Percentiles rank a stretch among this genome's conserved stretches.
phyloP scores from a whole-genome alignment of 2,797 vertebrate species.

The Lithobates pipiens region DNA sequence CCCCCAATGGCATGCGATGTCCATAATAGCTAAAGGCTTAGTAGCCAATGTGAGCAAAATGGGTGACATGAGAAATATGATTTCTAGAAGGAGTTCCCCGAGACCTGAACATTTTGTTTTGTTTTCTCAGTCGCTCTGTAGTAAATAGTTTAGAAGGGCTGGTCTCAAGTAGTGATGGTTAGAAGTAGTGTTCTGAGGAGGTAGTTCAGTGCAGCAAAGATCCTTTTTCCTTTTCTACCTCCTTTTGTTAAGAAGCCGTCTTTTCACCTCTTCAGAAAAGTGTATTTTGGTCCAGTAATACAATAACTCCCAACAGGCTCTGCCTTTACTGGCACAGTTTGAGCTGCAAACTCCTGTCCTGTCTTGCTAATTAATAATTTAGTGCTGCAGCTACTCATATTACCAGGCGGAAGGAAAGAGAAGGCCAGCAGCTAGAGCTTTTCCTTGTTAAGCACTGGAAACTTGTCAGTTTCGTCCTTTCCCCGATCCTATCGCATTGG shows the following conservation, averaged over 20 bases:
- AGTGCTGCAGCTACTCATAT: constrained; percentile 40
- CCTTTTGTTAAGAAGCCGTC: neutral
- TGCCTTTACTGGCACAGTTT: constrained; percentile 52
- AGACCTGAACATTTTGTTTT: neutral
- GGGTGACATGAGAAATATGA: too few relatives aligned
- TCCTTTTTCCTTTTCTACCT: neutral
- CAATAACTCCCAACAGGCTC: constrained; percentile 38
- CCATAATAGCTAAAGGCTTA: too few relatives aligned
- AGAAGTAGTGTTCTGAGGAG: neutral
- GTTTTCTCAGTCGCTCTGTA: neutral
- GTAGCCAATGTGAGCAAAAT: too few relatives aligned
- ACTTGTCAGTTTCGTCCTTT: constrained; percentile 18
- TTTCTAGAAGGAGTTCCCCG: neutral
- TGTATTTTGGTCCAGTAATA: constrained; percentile 54
- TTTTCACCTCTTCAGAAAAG: constrained; percentile 39
- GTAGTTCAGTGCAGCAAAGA: neutral
- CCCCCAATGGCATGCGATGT: too few relatives aligned
- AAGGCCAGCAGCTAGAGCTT: constrained; percentile 32
- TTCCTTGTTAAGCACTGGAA: constrained; percentile 44
- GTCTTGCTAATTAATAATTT: constrained; percentile 54
- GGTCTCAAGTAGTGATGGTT: neutral
- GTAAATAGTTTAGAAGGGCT: neutral
- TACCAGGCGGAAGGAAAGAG: constrained; percentile 61
- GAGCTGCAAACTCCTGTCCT: constrained; percentile 52
- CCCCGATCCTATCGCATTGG: neutral